phyloP scores from a whole-genome alignment of 2,797 vertebrate genomes.

The Onychomys torridus region DNA sequence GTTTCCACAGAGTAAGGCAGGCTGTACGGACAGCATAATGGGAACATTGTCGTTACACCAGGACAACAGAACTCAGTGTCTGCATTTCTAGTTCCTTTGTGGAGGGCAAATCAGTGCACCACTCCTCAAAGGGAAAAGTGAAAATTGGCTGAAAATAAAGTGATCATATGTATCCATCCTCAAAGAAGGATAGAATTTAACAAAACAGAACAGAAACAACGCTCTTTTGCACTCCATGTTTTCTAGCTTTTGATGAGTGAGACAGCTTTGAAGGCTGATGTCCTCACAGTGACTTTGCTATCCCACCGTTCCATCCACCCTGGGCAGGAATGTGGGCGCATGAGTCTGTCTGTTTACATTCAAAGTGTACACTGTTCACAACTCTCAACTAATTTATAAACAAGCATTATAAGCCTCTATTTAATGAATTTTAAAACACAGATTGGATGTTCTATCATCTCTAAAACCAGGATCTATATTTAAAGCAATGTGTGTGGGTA shows the following conservation, averaged over 20 bases:
- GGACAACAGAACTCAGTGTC: background rate
- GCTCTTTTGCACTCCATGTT: background rate
- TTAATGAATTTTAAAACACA: constrained; percentile 5
- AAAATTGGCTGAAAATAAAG: background rate
- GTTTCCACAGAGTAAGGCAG: constrained; percentile 95
- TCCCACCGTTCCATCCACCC: background rate
- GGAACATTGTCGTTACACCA: constrained; percentile 40
- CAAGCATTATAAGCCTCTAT: background rate
- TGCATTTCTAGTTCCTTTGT: background rate
- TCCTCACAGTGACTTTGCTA: background rate
- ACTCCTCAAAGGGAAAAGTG: background rate
- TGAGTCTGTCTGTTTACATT: background rate
- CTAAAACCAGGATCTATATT: background rate
- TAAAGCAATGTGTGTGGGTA: background rate
- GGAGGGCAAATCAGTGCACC: background rate
- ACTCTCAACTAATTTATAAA: background rate
- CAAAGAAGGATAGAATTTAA: background rate
- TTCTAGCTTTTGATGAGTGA: background rate
- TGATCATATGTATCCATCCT: background rate
- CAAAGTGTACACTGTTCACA: background rate
- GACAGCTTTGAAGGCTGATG: background rate
- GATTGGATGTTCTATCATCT: background rate
- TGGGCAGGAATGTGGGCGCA: background rate
- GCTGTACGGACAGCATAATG: constrained; percentile 3
- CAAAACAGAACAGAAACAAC: background rate